Conservation (phyloP, 2,113 vertebrate genomes). For the Larimichthys polyactis region DNA sequence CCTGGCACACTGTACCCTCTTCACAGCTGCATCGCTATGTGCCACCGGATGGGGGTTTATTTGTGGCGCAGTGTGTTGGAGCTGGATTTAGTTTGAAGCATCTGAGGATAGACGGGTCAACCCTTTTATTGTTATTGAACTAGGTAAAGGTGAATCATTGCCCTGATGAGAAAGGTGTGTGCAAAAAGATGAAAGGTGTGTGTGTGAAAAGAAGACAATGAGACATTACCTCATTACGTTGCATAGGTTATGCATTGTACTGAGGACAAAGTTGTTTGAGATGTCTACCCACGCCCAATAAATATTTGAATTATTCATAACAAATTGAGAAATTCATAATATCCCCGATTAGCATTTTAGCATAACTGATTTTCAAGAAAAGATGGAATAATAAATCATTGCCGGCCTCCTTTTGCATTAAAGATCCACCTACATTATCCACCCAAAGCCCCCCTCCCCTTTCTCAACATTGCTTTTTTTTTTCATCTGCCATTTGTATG, state of each 20-base stretch:
- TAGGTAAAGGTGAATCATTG: constrained; percentile 48
- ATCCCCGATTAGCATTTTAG: constrained; percentile 81
- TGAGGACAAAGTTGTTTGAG: constrained; percentile 66
- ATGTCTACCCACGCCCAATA: constrained; percentile 71
- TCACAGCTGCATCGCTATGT: constrained; percentile 4
- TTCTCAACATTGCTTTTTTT: constrained; percentile 64
- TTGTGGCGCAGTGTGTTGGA: constrained; percentile 31
- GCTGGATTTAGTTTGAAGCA: constrained; percentile 39
- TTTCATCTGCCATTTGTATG: constrained; percentile 83
- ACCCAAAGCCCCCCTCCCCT: constrained; percentile 38
- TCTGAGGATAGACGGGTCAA: constrained; percentile 27
- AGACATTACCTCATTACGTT: constrained; percentile 59
- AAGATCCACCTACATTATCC: constrained; percentile 71
- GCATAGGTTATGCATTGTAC: constrained; percentile 61
- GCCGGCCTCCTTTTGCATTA: constrained; percentile 64
- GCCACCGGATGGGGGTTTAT: constrained; percentile 30
- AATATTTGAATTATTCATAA: constrained; percentile 85
- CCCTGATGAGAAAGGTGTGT: constrained; percentile 23
- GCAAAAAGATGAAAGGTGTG: background rate
- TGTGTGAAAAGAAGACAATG: constrained; percentile 20
- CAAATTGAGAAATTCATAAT: constrained; percentile 82
- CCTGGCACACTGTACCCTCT: constrained; percentile 26
- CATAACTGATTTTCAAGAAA: constrained; percentile 84
- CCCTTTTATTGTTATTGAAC: constrained; percentile 47
- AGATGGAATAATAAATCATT: constrained; percentile 84